These are phyloP conservation scores for Salvelinus namaycush DNA, from an alignment of 2,113 vertebrate species.

Conservation along the genomic window DNA sequence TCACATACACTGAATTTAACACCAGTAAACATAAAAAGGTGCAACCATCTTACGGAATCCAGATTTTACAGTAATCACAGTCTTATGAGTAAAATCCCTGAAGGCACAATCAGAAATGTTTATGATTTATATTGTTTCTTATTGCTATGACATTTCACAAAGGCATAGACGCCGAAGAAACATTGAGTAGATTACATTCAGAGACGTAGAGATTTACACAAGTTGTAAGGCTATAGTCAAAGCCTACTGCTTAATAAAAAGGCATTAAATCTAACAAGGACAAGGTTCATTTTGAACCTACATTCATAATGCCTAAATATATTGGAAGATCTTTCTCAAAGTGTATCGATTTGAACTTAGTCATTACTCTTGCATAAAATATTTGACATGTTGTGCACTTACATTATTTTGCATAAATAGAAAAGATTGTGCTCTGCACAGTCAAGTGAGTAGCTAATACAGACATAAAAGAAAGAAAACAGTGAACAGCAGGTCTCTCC, in stretches of 20 bases:
- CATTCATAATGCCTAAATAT: not conserved
- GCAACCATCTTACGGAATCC: slow-evolving; percentile 11
- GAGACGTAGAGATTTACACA: not conserved
- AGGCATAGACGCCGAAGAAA: slow-evolving; percentile 26
- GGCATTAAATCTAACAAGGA: not conserved
- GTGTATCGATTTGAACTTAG: not conserved
- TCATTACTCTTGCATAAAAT: slow-evolving; percentile 36
- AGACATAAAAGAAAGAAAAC: not conserved
- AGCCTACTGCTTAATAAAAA: not conserved
- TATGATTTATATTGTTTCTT: slow-evolving; percentile 41
- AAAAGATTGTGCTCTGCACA: not conserved
- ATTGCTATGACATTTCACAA: slow-evolving; percentile 40
- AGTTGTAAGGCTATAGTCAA: slow-evolving; percentile 3
- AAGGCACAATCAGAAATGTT: slow-evolving; percentile 51
- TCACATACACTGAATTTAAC: slow-evolving; percentile 13
- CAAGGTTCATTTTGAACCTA: not conserved
- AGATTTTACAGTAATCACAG: slow-evolving; percentile 18
- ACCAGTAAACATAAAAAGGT: slow-evolving; percentile 7
- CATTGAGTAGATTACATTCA: slow-evolving; percentile 16
- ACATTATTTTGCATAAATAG: slow-evolving; percentile 5
- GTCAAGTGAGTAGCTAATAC: not conserved
- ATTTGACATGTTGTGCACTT: slow-evolving; percentile 29
- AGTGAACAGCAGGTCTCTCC: not conserved
- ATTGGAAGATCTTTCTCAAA: not conserved
- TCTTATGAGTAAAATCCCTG: slow-evolving; percentile 2